Evolutionary conservation across 2,797 vertebrate species (phyloP).

Genomic region (Staurois parvus): DNA sequence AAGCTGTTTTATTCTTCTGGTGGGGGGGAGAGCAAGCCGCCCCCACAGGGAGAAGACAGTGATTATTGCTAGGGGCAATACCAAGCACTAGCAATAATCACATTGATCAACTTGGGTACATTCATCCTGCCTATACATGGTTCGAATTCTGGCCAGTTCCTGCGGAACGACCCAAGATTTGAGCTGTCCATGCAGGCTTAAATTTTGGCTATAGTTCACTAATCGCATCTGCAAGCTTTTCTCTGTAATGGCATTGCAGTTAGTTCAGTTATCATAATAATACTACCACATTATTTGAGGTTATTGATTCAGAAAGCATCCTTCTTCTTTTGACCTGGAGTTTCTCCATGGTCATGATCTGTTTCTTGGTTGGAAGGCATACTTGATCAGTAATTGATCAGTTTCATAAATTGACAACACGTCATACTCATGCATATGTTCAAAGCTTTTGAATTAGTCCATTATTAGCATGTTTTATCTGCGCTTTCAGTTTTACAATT

Average conservation of each 20-base stretch:
- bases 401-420: background rate
- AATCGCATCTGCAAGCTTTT: background rate
- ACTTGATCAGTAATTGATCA: background rate
- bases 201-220: background rate
- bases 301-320: background rate
- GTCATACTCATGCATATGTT: background rate
- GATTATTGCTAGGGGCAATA: too few species aligned
- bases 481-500: background rate
- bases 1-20: too few species aligned
- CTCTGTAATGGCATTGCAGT: background rate
- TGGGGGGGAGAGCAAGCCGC: too few species aligned
- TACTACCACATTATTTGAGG: background rate
- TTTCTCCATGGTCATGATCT: background rate
- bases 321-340: background rate
- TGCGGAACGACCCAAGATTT: too few species aligned
- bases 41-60: too few species aligned
- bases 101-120: too few species aligned
- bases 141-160: too few species aligned
- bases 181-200: too few species aligned
- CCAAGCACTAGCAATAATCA: too few species aligned
- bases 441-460: background rate
- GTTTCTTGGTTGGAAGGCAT: background rate
- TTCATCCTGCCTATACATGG: too few species aligned
- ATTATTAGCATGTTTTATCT: background rate
- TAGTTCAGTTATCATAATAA: background rate